phyloP scores from a whole-genome alignment of 1,140 invertebrate genomes.

The Orchestia grillus region DNA sequence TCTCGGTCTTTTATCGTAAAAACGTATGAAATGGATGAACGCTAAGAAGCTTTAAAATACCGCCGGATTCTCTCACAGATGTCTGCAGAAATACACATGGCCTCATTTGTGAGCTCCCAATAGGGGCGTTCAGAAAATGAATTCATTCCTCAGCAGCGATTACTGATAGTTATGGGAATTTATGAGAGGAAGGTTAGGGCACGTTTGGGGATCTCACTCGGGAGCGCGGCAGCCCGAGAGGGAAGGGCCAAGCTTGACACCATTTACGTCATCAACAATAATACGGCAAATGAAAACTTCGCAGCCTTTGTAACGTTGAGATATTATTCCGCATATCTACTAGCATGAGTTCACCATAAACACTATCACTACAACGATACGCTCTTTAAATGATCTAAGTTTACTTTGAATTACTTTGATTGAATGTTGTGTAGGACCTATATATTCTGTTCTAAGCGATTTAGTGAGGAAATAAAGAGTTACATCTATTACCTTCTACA shows the following conservation, averaged over 20 bases:
- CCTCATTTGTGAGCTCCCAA: not conserved
- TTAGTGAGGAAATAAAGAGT: too few species aligned
- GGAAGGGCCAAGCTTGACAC: not conserved
- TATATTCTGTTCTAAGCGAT: too few species aligned
- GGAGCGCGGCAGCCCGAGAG: not conserved
- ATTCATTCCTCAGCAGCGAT: not conserved
- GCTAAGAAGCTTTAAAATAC: not conserved
- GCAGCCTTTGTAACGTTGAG: not conserved
- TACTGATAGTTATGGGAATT: not conserved
- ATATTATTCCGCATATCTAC: too few species aligned
- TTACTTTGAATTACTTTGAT: too few species aligned
- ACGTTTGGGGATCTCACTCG: not conserved
- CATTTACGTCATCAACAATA: not conserved
- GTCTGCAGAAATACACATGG: not conserved
- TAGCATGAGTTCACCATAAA: too few species aligned
- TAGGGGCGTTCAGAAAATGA: not conserved
- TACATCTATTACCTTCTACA: too few species aligned
- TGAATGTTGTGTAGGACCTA: too few species aligned
- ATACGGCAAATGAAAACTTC: not conserved
- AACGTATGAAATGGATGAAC: not conserved
- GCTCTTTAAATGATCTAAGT: too few species aligned
- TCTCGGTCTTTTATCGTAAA: not conserved
- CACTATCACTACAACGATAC: too few species aligned
- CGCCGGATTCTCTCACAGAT: not conserved
- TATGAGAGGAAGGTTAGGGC: not conserved